Conservation (phyloP, 2,888 invertebrate species). For the Drosophila yooni region DNA sequence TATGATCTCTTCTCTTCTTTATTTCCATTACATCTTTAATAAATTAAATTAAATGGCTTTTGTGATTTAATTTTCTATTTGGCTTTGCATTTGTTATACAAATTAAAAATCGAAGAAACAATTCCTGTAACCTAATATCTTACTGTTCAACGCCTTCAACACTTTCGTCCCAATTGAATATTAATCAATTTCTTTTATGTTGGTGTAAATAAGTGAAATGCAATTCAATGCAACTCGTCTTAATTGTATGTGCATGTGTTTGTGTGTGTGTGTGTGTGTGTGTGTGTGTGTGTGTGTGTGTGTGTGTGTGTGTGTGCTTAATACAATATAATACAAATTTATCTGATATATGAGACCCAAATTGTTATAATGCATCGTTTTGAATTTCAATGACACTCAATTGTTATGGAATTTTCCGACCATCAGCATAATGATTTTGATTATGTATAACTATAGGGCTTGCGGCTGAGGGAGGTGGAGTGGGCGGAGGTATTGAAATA, state of each 20-base stretch:
- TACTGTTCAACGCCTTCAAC: not conserved
- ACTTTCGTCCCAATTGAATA: not conserved
- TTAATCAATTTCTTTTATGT: not conserved
- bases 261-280: not conserved
- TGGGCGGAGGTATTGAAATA: not conserved
- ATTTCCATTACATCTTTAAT: not conserved
- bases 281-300: not conserved
- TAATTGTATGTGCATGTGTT: not conserved
- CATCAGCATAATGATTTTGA: conserved; percentile 10
- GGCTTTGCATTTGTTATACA: not conserved
- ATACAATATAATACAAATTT: conserved; percentile 1
- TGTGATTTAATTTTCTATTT: not conserved
- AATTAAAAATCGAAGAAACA: not conserved
- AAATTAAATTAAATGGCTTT: not conserved
- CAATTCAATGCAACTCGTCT: not conserved
- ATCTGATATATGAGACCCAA: conserved; percentile 14
- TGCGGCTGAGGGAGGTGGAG: no score
- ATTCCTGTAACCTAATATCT: not conserved
- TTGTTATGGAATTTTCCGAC: conserved; percentile 27
- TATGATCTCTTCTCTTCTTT: not conserved
- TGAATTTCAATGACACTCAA: conserved; percentile 9
- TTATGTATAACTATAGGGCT: not conserved
- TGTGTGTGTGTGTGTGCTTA: not conserved
- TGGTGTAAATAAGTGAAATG: not conserved
- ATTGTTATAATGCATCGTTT: conserved; percentile 20